Base-by-base conservation (phyloP, 35 echinoderm and acorn worm species). In the Hemicentrotus pulcherrimus region DNA sequence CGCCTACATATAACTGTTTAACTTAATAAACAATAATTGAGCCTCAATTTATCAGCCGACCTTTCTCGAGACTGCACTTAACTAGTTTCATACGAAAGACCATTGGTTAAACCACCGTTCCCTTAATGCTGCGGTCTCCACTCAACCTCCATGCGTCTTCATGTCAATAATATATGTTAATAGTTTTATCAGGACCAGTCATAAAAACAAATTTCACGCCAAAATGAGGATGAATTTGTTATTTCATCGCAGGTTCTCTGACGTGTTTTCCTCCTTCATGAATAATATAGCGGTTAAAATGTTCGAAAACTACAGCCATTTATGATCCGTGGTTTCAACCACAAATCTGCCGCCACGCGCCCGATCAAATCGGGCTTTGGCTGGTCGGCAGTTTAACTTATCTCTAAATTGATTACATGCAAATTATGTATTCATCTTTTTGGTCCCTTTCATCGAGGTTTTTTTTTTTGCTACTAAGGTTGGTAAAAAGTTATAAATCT, bases 351-450 rank as follows among this genome's bases (percentile, higher is more conserved):
- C 65, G 65, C 65, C 65, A 78, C 65, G 65, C 65, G 65, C 19
- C 65, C 65, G 19, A 78, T 78, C 22, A n/a, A 78, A 28, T 78
- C 19, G 65, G 19, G 24, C 65, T 70, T 22, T 22, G 65, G 65
- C n/a, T 78, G 65, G 88, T 47, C 16, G 88, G 5, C 33, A 24
- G 31, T 31, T 93, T 93, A 93, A 93, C 46, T 93, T 93, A 47
- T 31, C 30, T 93, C 11, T 47, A 47, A 58, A 93, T 93, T 93
- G 46, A 93, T 93, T 93, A 93, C 91, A 93, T 55, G 48, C 30
- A 47, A 52, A 93, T 93, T 93, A 93, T 93, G 45, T 58, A 93
- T 93, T 58, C 46, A 58, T 93, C 48, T 31, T 93, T 93, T n/a
- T 41, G 31, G 18, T 41, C 88, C 19, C 88, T 47, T 90, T 90